Evolutionary conservation across 2,113 vertebrate genomes (phyloP).

Genomic region (Brachyhypopomus occidentalis): DNA sequence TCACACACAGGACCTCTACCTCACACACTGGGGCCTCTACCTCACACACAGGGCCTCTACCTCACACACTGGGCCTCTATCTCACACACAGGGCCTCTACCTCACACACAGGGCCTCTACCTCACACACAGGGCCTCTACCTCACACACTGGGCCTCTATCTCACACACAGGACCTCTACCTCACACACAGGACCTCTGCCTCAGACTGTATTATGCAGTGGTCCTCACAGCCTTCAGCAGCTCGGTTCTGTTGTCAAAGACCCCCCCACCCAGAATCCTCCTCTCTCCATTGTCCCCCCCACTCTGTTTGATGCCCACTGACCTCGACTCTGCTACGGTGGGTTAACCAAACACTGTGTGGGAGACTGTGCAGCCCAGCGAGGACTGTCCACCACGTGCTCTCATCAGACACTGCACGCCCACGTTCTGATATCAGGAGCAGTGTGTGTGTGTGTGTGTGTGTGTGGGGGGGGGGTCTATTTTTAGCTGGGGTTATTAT

Average conservation of each 20-base stretch:
- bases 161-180: no score
- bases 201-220: no score
- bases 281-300: neutral
- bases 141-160: no score
- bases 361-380: neutral
- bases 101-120: no score
- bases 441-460: neutral
- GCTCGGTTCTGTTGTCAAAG: neutral
- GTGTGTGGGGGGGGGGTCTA: slow-evolving; percentile 29
- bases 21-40: no score
- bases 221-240: neutral
- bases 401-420: slow-evolving; percentile 27
- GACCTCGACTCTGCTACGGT: slow-evolving; percentile 13
- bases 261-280: neutral
- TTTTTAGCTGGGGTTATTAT: slow-evolving; percentile 58
- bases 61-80: no score
- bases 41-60: no score
- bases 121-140: no score
- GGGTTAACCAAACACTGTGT: slow-evolving; percentile 24
- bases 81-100: no score
- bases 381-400: slow-evolving; percentile 13
- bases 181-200: no score
- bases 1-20: no score
- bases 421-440: slow-evolving; percentile 36
- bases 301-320: neutral